Conservation (phyloP, 2,797 vertebrate species). For the Prionace glauca region DNA sequence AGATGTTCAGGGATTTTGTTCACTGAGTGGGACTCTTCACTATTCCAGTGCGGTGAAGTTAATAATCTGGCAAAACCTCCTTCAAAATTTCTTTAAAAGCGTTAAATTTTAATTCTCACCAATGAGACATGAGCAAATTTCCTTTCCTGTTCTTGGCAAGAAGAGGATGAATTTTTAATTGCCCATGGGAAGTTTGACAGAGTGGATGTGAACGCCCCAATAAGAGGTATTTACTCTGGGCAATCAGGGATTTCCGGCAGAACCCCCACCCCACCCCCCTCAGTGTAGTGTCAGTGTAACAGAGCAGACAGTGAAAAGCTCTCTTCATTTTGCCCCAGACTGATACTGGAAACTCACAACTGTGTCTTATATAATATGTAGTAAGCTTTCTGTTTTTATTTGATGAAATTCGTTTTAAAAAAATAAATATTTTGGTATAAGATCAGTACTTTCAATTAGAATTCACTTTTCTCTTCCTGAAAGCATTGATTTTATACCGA, state of each 20-base stretch:
- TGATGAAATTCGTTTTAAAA: no score
- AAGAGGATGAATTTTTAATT: background rate
- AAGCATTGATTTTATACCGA: background rate
- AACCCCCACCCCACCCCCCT: background rate
- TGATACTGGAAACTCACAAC: background rate
- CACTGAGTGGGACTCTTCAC: background rate
- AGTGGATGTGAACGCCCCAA: background rate
- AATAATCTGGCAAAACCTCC: background rate
- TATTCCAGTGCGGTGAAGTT: background rate
- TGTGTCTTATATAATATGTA: background rate
- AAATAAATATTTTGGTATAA: no score
- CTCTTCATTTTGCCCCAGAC: background rate
- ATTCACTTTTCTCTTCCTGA: background rate
- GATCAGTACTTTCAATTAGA: background rate
- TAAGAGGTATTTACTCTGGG: background rate
- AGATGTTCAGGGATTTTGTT: background rate
- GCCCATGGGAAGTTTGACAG: background rate
- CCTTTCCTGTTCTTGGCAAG: background rate
- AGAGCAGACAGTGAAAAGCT: background rate
- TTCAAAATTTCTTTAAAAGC: background rate
- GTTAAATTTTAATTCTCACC: background rate
- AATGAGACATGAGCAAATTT: background rate
- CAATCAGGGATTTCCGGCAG: background rate
- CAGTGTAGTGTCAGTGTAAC: background rate
- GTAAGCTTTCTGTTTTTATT: no score